Evolutionary conservation across 2,888 invertebrate genomes (phyloP).

Genomic region (Alsophila aescularia): DNA sequence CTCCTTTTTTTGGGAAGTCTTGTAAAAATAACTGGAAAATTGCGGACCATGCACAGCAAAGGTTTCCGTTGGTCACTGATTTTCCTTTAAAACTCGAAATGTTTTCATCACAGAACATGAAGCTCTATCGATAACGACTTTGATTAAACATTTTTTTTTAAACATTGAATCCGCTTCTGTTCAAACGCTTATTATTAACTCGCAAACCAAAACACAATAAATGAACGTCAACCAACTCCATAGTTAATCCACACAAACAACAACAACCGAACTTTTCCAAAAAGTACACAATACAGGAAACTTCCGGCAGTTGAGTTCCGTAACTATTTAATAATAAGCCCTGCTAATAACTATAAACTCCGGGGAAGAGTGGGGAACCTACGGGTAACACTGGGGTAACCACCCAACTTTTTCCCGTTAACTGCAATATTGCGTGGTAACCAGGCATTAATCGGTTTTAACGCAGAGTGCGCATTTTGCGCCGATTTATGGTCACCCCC

Average conservation of each 20-base stretch:
- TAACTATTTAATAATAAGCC: constrained; percentile 41
- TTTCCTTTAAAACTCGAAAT: too few relatives aligned
- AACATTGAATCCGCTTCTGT: too few relatives aligned
- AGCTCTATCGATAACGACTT: too few relatives aligned
- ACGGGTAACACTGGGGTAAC: constrained; percentile 1
- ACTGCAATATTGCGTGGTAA: constrained; percentile 39
- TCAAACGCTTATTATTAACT: not conserved
- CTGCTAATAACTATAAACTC: constrained; percentile 38
- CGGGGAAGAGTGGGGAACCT: constrained; percentile 17
- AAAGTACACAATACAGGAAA: constrained; percentile 32
- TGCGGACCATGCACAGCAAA: too few relatives aligned
- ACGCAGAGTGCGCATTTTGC: constrained; percentile 37
- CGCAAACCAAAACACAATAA: constrained; percentile 3
- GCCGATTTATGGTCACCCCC: constrained; percentile 33
- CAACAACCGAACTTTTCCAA: constrained; percentile 25
- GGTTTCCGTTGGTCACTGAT: too few relatives aligned
- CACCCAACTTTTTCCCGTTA: constrained; percentile 24
- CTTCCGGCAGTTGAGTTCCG: constrained; percentile 17
- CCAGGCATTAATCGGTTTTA: constrained; percentile 41
- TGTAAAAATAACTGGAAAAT: too few relatives aligned
- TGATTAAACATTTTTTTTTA: too few relatives aligned
- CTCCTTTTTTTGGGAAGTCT: too few relatives aligned
- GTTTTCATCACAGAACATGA: too few relatives aligned
- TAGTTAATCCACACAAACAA: constrained; percentile 19
- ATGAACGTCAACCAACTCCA: constrained; percentile 10